Base-by-base conservation (phyloP, 2,797 vertebrate species). In the Luscinia megarhynchos region DNA sequence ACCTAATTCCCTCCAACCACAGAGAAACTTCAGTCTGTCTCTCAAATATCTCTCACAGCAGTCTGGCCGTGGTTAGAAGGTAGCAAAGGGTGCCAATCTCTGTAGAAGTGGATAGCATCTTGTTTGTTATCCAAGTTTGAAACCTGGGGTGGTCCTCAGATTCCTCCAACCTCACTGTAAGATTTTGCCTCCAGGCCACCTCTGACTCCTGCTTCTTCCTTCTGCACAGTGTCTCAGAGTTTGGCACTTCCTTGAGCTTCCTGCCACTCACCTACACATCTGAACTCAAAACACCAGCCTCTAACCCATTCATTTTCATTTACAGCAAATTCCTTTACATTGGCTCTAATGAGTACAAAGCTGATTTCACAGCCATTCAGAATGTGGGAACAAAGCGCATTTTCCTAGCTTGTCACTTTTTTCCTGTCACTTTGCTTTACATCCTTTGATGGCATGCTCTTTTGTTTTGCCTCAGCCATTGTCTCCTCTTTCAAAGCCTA, bases 361-460 rank as follows among this genome's bases (percentile, higher is more conserved):
- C 93, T 95, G 92, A 95, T 95, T 96, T 95, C 90, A 93, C 92
- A 95, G 84, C 92, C 92, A 95, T 95, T 96, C 93, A 94, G 81
- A 95, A 97, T 94, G 90, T 94, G 86, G 75, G 93, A 93, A 91
- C 81, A 96, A 95, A 94, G 88, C 93, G 57, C 87, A 72, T 89
- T 93, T 95, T 95, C 87, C 84, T 90, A 96, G 93, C 96, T 87
- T 94, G 95, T 93, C 95, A 93, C 95, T 96, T 95, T 84, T 66
- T 94, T 79, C 83, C 85, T 93, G 91, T 91, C 94, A 95, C 84
- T 95, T 95, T 61, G 57, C 90, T 95, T 97, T 95, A 95, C 86
- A 94, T 78, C 84, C 92, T 95, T 97, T 94, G 90, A 90, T 80
- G 62, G 90, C 85, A 78, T 93, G 85, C 43, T 91, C 93, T 95